These are phyloP conservation scores for Centropyge bicolor DNA, from an alignment of 2,797 vertebrate genomes.

Conservation along the genomic window DNA sequence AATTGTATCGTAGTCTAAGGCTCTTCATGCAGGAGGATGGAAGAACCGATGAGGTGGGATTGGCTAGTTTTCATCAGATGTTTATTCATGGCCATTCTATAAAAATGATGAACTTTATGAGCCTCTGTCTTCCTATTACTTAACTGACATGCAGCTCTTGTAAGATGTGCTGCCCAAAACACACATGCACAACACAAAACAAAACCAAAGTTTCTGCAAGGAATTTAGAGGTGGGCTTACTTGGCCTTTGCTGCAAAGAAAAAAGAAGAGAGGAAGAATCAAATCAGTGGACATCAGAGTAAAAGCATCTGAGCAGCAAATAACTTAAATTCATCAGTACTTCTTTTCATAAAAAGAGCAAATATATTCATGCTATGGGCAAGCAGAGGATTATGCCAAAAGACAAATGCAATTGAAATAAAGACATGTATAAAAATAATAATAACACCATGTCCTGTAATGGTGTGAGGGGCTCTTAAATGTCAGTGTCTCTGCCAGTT, in stretches of 20 bases:
- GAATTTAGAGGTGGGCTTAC: slow-evolving; percentile 77
- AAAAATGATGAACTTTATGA: slow-evolving; percentile 52
- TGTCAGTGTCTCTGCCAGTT: slow-evolving; percentile 38
- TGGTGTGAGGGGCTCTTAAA: slow-evolving; percentile 38
- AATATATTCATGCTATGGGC: slow-evolving; percentile 48
- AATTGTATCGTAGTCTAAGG: slow-evolving; percentile 55
- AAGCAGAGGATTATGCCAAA: slow-evolving; percentile 37
- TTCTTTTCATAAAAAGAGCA: slow-evolving; percentile 20
- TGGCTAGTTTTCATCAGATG: slow-evolving; percentile 62
- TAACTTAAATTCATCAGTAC: slow-evolving; percentile 15
- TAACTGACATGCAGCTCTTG: slow-evolving; percentile 82
- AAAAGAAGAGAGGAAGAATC: slow-evolving; percentile 65
- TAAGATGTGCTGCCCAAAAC: slow-evolving; percentile 82
- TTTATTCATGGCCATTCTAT: slow-evolving; percentile 55
- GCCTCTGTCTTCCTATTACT: slow-evolving; percentile 60
- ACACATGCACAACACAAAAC: slow-evolving; percentile 86
- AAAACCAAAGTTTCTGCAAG: slow-evolving; percentile 79
- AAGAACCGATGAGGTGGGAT: slow-evolving; percentile 51
- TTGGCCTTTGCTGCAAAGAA: slow-evolving; percentile 79
- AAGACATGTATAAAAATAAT: background rate
- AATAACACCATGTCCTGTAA: slow-evolving; percentile 31
- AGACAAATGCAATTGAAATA: slow-evolving; percentile 7
- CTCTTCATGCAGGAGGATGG: slow-evolving; percentile 75
- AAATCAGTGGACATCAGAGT: slow-evolving; percentile 55
- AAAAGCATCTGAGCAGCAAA: slow-evolving; percentile 49